phyloP scores from a whole-genome alignment of 1,140 invertebrate species.

The Neotoxoptera formosana region DNA sequence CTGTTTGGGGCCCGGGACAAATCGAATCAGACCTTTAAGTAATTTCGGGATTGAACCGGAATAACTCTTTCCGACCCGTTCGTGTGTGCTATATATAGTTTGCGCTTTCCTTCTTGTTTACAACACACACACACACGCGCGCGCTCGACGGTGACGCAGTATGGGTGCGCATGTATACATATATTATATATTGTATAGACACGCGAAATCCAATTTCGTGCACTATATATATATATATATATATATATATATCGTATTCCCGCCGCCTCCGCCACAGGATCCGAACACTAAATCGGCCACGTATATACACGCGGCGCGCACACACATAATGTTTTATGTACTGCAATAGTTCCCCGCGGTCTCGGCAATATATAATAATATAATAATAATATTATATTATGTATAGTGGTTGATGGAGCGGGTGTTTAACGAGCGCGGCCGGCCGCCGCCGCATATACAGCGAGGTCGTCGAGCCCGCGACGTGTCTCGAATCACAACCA shows the following conservation, averaged over 20 bases:
- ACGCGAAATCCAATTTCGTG: constrained; percentile 4
- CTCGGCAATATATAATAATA: not conserved
- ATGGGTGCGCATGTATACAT: not conserved
- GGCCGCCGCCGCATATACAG: not conserved
- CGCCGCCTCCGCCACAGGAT: not conserved
- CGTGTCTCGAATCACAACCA: constrained; percentile 23
- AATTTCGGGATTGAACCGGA: constrained; percentile 35
- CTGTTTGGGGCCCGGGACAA: not conserved
- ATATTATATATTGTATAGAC: not conserved
- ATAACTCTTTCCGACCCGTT: constrained; percentile 28
- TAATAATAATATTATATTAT: too few species aligned
- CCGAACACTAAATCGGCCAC: constrained; percentile 14
- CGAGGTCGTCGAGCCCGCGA: not conserved
- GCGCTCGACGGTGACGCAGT: not conserved
- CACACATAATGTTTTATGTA: not conserved
- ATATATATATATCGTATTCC: too few species aligned
- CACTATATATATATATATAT: too few species aligned
- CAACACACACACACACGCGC: not conserved
- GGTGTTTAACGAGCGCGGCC: constrained; percentile 24
- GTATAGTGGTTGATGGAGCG: constrained; percentile 1
- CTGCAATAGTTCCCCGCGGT: not conserved
- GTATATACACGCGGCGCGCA: too few species aligned
- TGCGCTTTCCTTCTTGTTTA: not conserved
- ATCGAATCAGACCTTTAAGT: constrained; percentile 43
- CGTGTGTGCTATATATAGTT: not conserved